Evolutionary conservation across 1,140 invertebrate genomes (phyloP).

Genomic region (Pseudomyrmex pallidus): DNA sequence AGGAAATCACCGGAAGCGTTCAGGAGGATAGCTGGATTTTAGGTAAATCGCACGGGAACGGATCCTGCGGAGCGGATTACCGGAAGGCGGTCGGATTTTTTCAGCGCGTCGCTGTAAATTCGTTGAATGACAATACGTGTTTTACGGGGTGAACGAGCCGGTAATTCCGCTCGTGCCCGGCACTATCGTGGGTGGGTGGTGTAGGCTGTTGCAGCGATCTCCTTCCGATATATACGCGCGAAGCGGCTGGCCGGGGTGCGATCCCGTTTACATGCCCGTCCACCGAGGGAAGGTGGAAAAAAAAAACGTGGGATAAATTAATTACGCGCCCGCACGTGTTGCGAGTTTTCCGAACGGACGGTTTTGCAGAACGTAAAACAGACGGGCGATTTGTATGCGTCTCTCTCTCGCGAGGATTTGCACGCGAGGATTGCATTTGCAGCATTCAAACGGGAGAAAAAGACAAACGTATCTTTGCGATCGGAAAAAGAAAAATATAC

Average conservation of each 20-base stretch:
- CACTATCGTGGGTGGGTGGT: constrained; percentile 54
- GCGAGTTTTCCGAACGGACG: constrained; percentile 2
- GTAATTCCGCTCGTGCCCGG: constrained; percentile 57
- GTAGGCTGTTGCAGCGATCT: constrained; percentile 57
- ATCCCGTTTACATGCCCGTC: constrained; percentile 58
- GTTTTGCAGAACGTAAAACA: background rate
- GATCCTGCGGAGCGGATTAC: background rate
- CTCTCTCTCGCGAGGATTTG: background rate
- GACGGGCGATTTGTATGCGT: constrained; percentile 17
- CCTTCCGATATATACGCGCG: constrained; percentile 48
- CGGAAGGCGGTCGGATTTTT: constrained; percentile 29
- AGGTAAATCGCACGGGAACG: constrained; percentile 55
- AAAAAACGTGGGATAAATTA: constrained; percentile 41
- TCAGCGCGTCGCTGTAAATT: constrained; percentile 73
- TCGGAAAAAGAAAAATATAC: background rate
- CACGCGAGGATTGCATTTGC: constrained; percentile 7
- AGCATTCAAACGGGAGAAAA: background rate
- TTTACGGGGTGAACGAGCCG: constrained; percentile 64
- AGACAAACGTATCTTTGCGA: background rate
- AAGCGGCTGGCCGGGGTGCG: constrained; percentile 12
- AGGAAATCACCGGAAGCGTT: constrained; percentile 35
- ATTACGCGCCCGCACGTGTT: constrained; percentile 2
- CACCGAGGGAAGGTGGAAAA: background rate
- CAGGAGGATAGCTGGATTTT: constrained; percentile 55
- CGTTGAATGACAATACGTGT: constrained; percentile 85